These are phyloP conservation scores for Neomicropteryx cornuta DNA, from an alignment of 1,140 invertebrate genomes.

Conservation along the genomic window DNA sequence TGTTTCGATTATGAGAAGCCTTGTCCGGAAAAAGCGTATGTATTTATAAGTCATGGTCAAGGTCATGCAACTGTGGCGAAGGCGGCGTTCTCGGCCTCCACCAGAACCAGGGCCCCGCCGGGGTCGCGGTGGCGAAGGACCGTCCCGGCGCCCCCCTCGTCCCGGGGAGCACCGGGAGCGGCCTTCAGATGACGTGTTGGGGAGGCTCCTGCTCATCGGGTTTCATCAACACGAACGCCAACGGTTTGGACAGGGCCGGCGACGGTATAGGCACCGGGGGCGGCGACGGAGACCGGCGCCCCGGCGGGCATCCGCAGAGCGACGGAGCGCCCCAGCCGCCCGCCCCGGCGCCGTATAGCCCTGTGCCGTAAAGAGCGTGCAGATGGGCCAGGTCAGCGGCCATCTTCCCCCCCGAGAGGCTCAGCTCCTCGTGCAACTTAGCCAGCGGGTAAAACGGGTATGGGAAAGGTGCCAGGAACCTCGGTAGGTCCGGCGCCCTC, in stretches of 20 bases:
- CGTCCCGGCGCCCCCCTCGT: no score
- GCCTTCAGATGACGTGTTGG: conserved; percentile 70
- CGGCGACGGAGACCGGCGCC: conserved; percentile 39
- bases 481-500: conserved; percentile 41
- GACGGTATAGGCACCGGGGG: conserved; percentile 14
- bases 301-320: conserved; percentile 33
- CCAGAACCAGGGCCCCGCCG: no score
- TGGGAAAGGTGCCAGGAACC: conserved; percentile 54
- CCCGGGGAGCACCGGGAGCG: conserved; percentile 64
- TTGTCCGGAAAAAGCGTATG: no score
- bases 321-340: conserved; percentile 42
- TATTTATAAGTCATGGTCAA: no score
- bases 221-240: conserved; percentile 15
- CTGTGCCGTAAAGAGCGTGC: conserved; percentile 35
- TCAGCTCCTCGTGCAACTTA: conserved; percentile 39
- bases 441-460: conserved; percentile 60
- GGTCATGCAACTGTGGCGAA: no score
- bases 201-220: conserved; percentile 28
- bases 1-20: no score
- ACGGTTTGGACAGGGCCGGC: neutral
- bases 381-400: conserved; percentile 22
- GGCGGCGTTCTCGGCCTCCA: no score
- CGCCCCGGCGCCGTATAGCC: conserved; percentile 43
- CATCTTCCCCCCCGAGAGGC: conserved; percentile 22
- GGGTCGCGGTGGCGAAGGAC: no score